Conservation (phyloP, 1,140 invertebrate species). For the Tetramorium simillimum region DNA sequence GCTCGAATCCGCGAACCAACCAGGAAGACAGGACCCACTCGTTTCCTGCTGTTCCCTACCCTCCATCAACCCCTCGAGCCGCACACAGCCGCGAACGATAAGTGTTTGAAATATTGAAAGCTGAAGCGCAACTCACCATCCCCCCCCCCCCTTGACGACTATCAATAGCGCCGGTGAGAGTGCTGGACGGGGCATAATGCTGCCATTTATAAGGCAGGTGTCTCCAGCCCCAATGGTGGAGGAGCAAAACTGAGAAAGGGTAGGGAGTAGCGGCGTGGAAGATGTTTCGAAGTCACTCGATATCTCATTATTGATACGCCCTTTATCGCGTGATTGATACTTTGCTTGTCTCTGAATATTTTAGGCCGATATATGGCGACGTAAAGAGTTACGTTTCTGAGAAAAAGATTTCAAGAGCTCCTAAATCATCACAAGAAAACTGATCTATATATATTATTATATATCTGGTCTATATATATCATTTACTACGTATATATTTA, state of each 20-base stretch:
- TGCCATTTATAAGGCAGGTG: slow-evolving; percentile 79
- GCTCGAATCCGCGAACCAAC: slow-evolving; percentile 66
- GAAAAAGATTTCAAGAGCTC: background rate
- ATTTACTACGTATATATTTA: background rate
- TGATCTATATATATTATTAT: background rate
- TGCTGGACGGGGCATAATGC: slow-evolving; percentile 78
- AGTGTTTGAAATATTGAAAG: slow-evolving; percentile 86
- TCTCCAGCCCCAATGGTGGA: slow-evolving; percentile 22
- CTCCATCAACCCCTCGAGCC: slow-evolving; percentile 41
- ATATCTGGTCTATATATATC: background rate
- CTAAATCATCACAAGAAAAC: background rate
- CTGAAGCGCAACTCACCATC: slow-evolving; percentile 76
- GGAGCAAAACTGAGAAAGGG: slow-evolving; percentile 37
- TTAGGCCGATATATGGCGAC: background rate
- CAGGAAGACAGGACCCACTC: slow-evolving; percentile 45
- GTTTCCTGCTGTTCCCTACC: slow-evolving; percentile 38
- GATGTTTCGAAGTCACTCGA: background rate
- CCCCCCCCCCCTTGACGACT: slow-evolving; percentile 20
- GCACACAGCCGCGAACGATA: slow-evolving; percentile 78
- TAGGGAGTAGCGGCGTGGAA: background rate
- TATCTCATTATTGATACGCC: slow-evolving; percentile 3
- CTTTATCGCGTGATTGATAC: slow-evolving; percentile 6
- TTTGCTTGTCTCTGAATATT: background rate
- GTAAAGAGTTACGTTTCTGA: background rate
- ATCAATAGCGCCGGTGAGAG: slow-evolving; percentile 51